Percentiles rank a stretch among this genome's conserved stretches.
Conservation (phyloP, 2,888 invertebrate species). For the Polyploca ridens region DNA sequence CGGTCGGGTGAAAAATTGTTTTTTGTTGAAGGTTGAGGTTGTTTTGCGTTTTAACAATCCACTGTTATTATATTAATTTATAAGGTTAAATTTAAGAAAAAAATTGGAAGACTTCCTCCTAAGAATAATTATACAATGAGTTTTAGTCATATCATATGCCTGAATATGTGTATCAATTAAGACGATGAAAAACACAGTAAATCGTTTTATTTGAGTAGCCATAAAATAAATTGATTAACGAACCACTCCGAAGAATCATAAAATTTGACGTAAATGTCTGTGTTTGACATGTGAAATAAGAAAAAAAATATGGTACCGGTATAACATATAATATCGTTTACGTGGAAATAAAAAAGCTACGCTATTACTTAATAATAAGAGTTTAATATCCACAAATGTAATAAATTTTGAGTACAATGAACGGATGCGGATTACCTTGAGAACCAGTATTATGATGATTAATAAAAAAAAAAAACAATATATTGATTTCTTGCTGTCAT, state of each 20-base stretch:
- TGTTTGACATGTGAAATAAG: conserved; percentile 32
- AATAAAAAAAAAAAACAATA: conserved; percentile 41
- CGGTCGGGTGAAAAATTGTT: conserved; percentile 9
- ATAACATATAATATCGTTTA: conserved; percentile 19
- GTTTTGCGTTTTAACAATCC: too few relatives aligned
- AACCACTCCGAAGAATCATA: neutral
- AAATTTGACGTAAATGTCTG: conserved; percentile 18
- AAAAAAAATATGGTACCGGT: neutral
- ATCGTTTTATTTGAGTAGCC: conserved; percentile 8
- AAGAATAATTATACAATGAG: too few relatives aligned
- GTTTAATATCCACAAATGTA: conserved; percentile 49
- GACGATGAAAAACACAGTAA: conserved; percentile 4
- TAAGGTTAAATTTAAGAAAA: neutral
- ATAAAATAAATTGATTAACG: conserved; percentile 10
- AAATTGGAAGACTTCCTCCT: neutral
- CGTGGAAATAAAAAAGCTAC: neutral
- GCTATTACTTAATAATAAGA: conserved; percentile 31
- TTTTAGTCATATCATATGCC: too few relatives aligned
- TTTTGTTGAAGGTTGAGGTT: neutral
- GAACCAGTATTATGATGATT: conserved; percentile 54
- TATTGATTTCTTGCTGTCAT: conserved; percentile 26
- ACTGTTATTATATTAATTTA: neutral
- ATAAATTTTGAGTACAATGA: conserved; percentile 74
- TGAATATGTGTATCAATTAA: too few relatives aligned
- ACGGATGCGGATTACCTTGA: conserved; percentile 75